phyloP scores from a whole-genome alignment of 2,113 vertebrate species.

The Maccullochella peelii region DNA sequence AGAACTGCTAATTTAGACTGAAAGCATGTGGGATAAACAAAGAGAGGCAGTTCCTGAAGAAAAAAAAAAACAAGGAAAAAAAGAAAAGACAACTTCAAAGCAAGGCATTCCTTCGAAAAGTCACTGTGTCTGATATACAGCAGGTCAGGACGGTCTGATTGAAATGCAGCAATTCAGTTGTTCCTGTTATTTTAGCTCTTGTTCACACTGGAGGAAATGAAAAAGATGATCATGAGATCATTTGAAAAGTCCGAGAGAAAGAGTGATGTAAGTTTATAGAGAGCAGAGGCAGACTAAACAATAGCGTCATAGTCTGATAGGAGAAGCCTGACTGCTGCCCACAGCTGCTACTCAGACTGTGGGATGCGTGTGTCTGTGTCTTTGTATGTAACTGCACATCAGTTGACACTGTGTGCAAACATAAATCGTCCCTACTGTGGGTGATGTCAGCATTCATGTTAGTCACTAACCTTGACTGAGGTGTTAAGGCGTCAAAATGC shows the following conservation, averaged over 20 bases:
- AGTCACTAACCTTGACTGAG: slow-evolving; percentile 43
- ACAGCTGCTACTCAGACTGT: slow-evolving; percentile 20
- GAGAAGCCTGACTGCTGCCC: slow-evolving; percentile 20
- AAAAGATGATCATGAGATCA: slow-evolving; percentile 14
- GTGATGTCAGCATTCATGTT: slow-evolving; percentile 43
- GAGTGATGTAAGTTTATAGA: slow-evolving; percentile 39
- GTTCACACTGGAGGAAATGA: slow-evolving; percentile 24
- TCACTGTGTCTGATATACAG: slow-evolving; percentile 64
- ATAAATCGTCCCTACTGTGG: slow-evolving; percentile 35
- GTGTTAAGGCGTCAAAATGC: slow-evolving; percentile 2
- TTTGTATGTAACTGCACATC: background rate
- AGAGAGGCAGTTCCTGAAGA: slow-evolving; percentile 50
- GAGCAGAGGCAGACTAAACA: slow-evolving; percentile 57
- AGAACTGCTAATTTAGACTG: slow-evolving; percentile 35
- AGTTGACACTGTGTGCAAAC: slow-evolving; percentile 19
- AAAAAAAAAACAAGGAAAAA: background rate
- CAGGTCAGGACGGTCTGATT: slow-evolving; percentile 71
- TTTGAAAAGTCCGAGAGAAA: slow-evolving; percentile 3
- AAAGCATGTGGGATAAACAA: slow-evolving; percentile 64
- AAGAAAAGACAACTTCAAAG: slow-evolving; percentile 63
- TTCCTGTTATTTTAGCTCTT: slow-evolving; percentile 57
- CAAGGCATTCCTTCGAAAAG: slow-evolving; percentile 61
- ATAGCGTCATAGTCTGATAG: slow-evolving; percentile 35
- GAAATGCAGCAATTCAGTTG: slow-evolving; percentile 46
- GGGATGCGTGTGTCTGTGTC: background rate